Evolutionary conservation across 2,113 vertebrate species (phyloP).

Genomic region (Mormoops blainvillei): DNA sequence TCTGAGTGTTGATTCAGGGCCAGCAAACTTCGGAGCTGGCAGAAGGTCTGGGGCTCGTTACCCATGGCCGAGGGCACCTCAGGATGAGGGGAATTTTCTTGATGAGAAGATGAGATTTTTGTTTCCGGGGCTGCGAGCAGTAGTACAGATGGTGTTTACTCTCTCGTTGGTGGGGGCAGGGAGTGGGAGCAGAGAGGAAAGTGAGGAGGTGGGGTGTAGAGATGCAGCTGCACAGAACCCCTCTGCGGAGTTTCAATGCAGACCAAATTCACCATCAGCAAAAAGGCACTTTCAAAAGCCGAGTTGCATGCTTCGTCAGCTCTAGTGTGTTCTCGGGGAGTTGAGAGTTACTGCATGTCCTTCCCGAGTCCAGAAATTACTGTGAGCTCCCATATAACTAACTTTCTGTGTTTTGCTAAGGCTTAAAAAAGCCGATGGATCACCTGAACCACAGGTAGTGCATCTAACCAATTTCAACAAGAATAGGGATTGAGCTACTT

Average conservation of each 20-base stretch:
- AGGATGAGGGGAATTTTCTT: slow-evolving; percentile 25
- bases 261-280: background rate
- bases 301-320: background rate
- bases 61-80: background rate
- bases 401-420: slow-evolving; percentile 7
- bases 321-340: background rate
- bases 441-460: background rate
- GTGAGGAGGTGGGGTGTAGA: background rate
- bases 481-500: background rate
- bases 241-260: background rate
- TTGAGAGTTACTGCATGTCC: background rate
- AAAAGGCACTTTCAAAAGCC: background rate
- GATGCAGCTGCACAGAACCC: slow-evolving; percentile 9
- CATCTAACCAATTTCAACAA: background rate
- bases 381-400: background rate
- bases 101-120: slow-evolving; percentile 36
- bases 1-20: background rate
- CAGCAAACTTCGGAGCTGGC: background rate
- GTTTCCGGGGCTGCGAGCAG: background rate
- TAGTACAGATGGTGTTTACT: slow-evolving; percentile 45
- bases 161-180: background rate
- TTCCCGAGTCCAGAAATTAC: background rate
- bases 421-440: background rate
- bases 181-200: background rate
- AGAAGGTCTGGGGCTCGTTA: background rate